Conservation (phyloP, 2,113 vertebrate genomes). For the Pholis gunnellus region DNA sequence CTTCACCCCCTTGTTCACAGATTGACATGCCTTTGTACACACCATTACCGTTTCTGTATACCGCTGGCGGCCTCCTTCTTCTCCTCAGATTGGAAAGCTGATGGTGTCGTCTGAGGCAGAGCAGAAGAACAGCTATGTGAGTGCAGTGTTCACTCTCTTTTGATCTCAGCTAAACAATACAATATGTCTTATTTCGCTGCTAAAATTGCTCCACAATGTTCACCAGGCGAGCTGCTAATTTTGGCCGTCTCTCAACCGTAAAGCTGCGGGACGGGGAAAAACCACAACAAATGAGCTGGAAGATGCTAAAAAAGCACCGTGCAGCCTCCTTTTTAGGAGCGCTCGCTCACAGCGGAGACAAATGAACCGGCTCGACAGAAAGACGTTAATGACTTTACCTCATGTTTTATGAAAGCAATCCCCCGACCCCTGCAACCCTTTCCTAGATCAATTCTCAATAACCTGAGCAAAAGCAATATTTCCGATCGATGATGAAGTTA, state of each 20-base stretch:
- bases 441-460: conserved; percentile 36
- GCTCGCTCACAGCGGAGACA: not conserved
- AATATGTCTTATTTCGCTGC: not conserved
- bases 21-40: not conserved
- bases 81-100: not conserved
- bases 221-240: not conserved
- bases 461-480: conserved; percentile 22
- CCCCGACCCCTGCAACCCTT: not conserved
- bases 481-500: conserved; percentile 21
- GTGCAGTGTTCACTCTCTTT: not conserved
- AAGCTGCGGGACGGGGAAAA: not conserved
- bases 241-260: not conserved
- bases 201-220: not conserved
- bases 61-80: too few species aligned
- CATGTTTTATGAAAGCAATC: conserved; percentile 18
- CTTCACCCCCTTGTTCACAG: not conserved
- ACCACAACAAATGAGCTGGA: not conserved
- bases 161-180: not conserved
- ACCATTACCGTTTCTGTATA: not conserved
- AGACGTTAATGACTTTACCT: conserved; percentile 6
- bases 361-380: not conserved
- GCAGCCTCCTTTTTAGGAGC: not conserved
- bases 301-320: not conserved
- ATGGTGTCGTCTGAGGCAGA: not conserved
- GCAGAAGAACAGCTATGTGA: not conserved